Evolutionary conservation across 2,113 vertebrate genomes (phyloP).

Genomic region (Gasterosteus aculeatus): DNA sequence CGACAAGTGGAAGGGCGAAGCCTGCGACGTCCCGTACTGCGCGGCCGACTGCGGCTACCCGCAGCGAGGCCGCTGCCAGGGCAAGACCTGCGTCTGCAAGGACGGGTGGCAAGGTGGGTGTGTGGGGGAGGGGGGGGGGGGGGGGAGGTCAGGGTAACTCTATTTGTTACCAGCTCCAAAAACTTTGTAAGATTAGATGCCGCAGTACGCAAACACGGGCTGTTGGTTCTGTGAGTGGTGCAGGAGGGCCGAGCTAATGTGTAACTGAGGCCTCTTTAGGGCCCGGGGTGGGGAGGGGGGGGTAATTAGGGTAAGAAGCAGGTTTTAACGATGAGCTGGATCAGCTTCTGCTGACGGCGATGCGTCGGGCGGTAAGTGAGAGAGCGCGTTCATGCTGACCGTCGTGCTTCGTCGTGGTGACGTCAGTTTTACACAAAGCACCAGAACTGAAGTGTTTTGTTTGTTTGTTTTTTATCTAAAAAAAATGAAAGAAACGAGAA

Average conservation of each 20-base stretch:
- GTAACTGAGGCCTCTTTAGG: background rate
- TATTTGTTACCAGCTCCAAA: too few relatives aligned
- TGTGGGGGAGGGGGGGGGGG: too few relatives aligned
- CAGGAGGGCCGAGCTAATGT: background rate
- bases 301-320: too few relatives aligned
- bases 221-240: background rate
- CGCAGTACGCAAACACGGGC: too few relatives aligned
- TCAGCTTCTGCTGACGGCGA: background rate
- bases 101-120: constrained; percentile 91
- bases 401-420: too few relatives aligned
- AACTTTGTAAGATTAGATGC: background rate
- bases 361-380: too few relatives aligned
- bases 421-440: background rate
- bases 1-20: constrained; percentile 89
- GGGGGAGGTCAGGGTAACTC: too few relatives aligned
- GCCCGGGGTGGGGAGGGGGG: too few relatives aligned
- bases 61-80: constrained; percentile 82
- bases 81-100: constrained; percentile 83
- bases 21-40: constrained; percentile 91
- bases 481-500: too few relatives aligned
- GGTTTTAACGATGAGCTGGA: background rate
- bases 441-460: background rate
- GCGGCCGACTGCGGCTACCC: constrained; percentile 84
- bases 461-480: background rate
- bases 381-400: background rate